These are phyloP conservation scores for Spodoptera frugiperda DNA, from an alignment of 1,140 invertebrate genomes.

Conservation along the genomic window DNA sequence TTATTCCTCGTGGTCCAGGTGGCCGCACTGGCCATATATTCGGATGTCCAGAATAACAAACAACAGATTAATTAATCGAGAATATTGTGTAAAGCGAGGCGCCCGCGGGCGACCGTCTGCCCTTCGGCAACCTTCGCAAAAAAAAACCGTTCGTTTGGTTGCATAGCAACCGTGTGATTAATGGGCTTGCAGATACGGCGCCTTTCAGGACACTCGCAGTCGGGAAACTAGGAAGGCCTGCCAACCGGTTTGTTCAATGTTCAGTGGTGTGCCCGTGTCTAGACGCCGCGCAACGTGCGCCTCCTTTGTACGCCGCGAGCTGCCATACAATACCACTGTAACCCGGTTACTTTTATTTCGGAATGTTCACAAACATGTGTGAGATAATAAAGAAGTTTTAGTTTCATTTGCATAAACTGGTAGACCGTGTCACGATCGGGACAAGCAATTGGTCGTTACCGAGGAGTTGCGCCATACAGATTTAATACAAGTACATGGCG, in stretches of 20 bases:
- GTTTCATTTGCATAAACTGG: background rate
- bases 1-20: too few relatives aligned
- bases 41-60: slow-evolving; percentile 17
- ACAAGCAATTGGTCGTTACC: too few relatives aligned
- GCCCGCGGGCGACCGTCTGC: slow-evolving; percentile 2
- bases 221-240: background rate
- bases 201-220: background rate
- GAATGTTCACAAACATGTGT: too few relatives aligned
- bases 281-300: background rate
- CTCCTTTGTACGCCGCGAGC: background rate
- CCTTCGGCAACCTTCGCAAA: slow-evolving; percentile 16
- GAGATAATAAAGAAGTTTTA: too few relatives aligned
- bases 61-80: slow-evolving; percentile 8
- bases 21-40: background rate
- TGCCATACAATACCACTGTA: too few relatives aligned
- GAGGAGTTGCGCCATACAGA: too few relatives aligned
- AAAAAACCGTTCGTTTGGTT: background rate
- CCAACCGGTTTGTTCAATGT: background rate
- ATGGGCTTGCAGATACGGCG: slow-evolving; percentile 1
- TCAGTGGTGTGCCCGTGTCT: background rate
- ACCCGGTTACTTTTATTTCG: too few relatives aligned
- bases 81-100: slow-evolving; percentile 5
- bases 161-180: slow-evolving; percentile 30
- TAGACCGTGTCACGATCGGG: too few relatives aligned
- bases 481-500: too few relatives aligned